Evolutionary conservation across 2,113 vertebrate genomes (phyloP).

Genomic region (Oryzias woworae): DNA sequence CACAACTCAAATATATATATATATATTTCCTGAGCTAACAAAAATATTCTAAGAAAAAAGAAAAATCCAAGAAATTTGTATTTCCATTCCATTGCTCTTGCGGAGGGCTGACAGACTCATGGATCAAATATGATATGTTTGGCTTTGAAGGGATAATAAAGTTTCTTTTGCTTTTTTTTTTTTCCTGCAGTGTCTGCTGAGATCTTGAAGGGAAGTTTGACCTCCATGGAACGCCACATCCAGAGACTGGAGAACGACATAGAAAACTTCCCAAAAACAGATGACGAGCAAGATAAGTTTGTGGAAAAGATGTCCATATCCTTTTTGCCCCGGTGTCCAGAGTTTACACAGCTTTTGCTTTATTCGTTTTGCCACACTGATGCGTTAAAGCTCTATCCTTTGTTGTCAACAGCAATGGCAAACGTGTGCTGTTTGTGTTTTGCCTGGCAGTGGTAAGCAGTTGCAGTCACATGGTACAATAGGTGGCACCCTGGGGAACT

Average conservation of each 20-base stretch:
- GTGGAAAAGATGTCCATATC: slow-evolving; percentile 98
- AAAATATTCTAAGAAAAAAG: too few relatives aligned
- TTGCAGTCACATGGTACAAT: slow-evolving; percentile 71
- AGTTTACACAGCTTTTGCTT: background rate
- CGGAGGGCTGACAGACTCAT: too few relatives aligned
- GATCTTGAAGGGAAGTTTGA: slow-evolving; percentile 88
- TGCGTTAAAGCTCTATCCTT: background rate
- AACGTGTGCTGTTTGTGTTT: slow-evolving; percentile 52
- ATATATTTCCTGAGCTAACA: too few relatives aligned
- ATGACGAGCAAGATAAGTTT: slow-evolving; percentile 91
- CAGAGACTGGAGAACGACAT: slow-evolving; percentile 88
- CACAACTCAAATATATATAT: too few relatives aligned
- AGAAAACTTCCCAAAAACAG: slow-evolving; percentile 85
- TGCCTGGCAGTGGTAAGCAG: slow-evolving; percentile 54
- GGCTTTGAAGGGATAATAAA: too few relatives aligned
- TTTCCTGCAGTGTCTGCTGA: slow-evolving; percentile 88
- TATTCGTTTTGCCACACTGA: background rate
- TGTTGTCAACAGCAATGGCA: slow-evolving; percentile 21
- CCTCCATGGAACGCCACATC: slow-evolving; percentile 89
- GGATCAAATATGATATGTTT: too few relatives aligned
- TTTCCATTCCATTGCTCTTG: too few relatives aligned
- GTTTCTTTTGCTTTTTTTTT: slow-evolving; percentile 3
- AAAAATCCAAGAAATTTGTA: too few relatives aligned
- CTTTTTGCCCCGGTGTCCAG: slow-evolving; percentile 76
- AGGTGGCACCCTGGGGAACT: slow-evolving; percentile 62